Evolutionary conservation across 2,113 vertebrate genomes (phyloP).

Genomic region (Pseudolaguvia tuberculata): DNA sequence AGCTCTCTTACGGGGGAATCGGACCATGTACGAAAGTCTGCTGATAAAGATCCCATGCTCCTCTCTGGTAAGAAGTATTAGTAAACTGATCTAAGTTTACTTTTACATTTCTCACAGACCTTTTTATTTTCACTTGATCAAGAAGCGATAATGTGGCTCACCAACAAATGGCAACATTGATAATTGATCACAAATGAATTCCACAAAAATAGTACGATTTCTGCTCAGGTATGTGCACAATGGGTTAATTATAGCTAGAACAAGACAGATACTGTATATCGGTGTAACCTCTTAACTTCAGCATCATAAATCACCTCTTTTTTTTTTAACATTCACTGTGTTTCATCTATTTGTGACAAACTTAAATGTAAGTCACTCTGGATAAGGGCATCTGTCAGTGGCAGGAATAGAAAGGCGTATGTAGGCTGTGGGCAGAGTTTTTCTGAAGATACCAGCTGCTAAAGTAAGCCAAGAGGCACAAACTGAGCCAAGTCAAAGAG

Average conservation of each 20-base stretch:
- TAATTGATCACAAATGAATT: too few relatives aligned
- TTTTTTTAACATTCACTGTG: too few relatives aligned
- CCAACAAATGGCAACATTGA: too few relatives aligned
- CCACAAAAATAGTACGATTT: too few relatives aligned
- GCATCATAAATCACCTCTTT: too few relatives aligned
- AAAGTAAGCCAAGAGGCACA: background rate
- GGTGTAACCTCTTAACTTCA: too few relatives aligned
- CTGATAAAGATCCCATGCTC: constrained; percentile 96
- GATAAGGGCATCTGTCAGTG: too few relatives aligned
- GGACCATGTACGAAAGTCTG: constrained; percentile 90
- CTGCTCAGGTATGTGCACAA: too few relatives aligned
- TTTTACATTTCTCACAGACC: background rate
- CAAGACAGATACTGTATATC: too few relatives aligned
- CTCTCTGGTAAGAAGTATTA: constrained; percentile 84
- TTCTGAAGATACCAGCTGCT: constrained; percentile 3
- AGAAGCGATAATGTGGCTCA: background rate
- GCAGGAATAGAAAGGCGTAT: background rate
- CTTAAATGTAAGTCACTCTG: too few relatives aligned
- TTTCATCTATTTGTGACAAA: too few relatives aligned
- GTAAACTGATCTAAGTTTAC: background rate
- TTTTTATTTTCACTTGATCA: background rate
- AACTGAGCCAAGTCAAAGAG: background rate
- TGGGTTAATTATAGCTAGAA: too few relatives aligned
- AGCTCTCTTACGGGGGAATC: constrained; percentile 97
- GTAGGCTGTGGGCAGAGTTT: background rate